Base-by-base conservation (phyloP, 2,797 vertebrate genomes). In the Melanitta fusca region DNA sequence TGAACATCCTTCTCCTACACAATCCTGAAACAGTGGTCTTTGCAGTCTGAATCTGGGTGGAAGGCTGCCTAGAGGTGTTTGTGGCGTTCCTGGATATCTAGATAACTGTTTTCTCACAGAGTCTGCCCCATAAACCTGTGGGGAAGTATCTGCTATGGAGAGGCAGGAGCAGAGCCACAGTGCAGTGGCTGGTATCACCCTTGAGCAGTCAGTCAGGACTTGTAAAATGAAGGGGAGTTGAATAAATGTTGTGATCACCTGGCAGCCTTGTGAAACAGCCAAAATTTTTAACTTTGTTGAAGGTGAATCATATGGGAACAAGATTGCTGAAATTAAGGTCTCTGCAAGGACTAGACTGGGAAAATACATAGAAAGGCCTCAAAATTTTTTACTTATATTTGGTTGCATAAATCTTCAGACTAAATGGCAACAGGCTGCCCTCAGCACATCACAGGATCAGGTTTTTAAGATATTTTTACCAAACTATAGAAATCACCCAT, bases 401-500 rank as follows among this genome's bases (percentile, higher is more conserved):
- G 41, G 7, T n/a, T 15, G 7, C 34, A 6, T 64, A 39, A 69
- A 75, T 1, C 22, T 85, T 56, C 41, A 54, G 32, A 21, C 10
- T 58, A 30, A 62, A 85, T 8, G 25, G 22, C 32, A 80, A 5
- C 3, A 53, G 30, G 5, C 13, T 80, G 16, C 22, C 38, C 32
- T 25, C 16, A 49, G 8, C 9, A 6, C 0, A 3, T 49, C 45
- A 47, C 15, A 70, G 32, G 5, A 41, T 4, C 8, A 25, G 3
- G 1, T 5, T 83, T 83, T 77, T n/a, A 66, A 83, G 24, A 15
- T 78, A 71, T 61, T 1, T 6, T 62, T 60, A 28, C 17, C 69
- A 68, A 49, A 21, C 47, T 66, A 4, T 30, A 51, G 45, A 84
- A 71, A 6, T 87, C 32, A 69, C 16, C 4, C 17, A 6, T 5